A percentile compares a stretch with the other conserved stretches of the same genome.
These are phyloP conservation scores for Chaetura pelagica DNA, from an alignment of 2,113 vertebrate genomes.

Conservation along the genomic window DNA sequence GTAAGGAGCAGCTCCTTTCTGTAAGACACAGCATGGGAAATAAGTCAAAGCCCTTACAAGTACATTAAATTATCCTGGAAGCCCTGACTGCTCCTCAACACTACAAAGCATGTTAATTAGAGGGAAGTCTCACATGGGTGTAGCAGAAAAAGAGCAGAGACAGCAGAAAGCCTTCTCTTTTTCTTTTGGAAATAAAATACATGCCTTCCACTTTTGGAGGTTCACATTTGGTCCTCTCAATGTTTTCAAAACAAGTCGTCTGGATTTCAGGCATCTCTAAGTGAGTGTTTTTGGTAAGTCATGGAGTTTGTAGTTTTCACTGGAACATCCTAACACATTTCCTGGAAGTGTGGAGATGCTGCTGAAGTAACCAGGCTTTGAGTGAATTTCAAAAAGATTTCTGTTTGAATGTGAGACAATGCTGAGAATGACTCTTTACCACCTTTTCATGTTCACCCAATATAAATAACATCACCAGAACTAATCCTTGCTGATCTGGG, in stretches of 20 bases:
- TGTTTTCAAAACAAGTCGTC: neutral
- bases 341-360: neutral
- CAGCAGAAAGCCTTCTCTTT: neutral
- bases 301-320: neutral
- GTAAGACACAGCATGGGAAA: neutral
- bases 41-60: neutral
- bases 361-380: neutral
- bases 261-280: neutral
- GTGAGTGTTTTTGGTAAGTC: neutral
- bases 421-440: neutral
- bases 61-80: neutral
- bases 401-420: neutral
- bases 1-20: neutral
- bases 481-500: neutral
- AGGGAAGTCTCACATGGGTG: neutral
- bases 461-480: neutral
- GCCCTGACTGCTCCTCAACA: neutral
- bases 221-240: neutral
- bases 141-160: neutral
- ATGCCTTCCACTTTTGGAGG: neutral
- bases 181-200: neutral
- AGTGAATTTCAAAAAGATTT: neutral
- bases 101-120: neutral
- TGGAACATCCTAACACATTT: rapidly evolving
- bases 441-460: neutral